Base-by-base conservation (phyloP, 2,888 invertebrate species). In the Microplitis manilae region DNA sequence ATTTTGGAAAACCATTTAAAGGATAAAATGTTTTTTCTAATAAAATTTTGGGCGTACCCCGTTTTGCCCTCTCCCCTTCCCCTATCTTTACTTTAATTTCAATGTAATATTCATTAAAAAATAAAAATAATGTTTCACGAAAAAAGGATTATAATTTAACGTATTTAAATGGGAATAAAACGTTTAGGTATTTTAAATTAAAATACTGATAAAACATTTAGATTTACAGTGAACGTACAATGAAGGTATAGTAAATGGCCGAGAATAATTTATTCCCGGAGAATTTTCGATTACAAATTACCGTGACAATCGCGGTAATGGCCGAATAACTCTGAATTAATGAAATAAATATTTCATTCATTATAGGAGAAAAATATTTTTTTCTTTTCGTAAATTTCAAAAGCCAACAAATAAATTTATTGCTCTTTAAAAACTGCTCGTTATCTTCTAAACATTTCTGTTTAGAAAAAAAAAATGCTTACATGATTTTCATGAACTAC, bases 291-390 rank as follows among this genome's bases (percentile, higher is more conserved):
- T 50, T 50, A 50, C 8, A 50, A 50, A 50, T 50, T 50, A 50
- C 50, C 50, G 50, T 50, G 50, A 50, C 50, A 50, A 50, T 50
- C 50, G 50, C 50, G 50, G 50, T 50, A 50, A 50, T 50, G 50
- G 50, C 50, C 13, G 50, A 13, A 50, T 50, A 50, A 50, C 50
- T 50, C 50, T 50, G 50, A 50, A 50, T 50, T 13, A 50, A 50
- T 50, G 50, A 50, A 50, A 50, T 50, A 50, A 13, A 50, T 50
- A 50, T 50, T 50, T 50, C 13, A 50, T 50, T 50, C 6, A 50
- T 50, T 13, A 50, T 13, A 13, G 5, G 50, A 50, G 9, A 50
- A 13, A 13, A 50, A 50, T 7, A 1, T 8, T 50, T 50, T 50
- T 50, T 50, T 50, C 0, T 13, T 50, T 50, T 13, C 13, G 5